Conservation (phyloP, 1,140 invertebrate genomes). For the Coptotermes formosanus region DNA sequence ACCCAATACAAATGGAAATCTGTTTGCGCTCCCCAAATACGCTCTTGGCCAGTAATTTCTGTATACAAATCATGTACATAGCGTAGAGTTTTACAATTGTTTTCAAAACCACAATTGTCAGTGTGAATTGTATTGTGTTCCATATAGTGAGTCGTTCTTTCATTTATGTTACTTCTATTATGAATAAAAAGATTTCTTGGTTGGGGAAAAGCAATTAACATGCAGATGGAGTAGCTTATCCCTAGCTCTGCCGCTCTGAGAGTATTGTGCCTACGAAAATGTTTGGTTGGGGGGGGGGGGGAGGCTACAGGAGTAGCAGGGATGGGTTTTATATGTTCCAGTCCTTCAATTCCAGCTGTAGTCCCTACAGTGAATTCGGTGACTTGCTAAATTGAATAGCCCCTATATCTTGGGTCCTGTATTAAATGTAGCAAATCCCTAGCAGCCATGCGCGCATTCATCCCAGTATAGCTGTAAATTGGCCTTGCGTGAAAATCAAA, state of each 20-base stretch:
- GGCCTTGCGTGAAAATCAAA: background rate
- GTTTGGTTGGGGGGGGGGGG: background rate
- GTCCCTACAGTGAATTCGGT: conserved; percentile 1
- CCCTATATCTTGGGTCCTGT: background rate
- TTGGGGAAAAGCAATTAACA: conserved; percentile 28
- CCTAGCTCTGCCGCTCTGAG: background rate
- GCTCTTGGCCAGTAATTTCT: too few species aligned
- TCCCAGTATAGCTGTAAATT: background rate
- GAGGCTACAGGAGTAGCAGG: background rate
- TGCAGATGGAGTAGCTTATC: conserved; percentile 29
- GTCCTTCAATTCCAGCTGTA: background rate
- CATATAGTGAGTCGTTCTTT: background rate
- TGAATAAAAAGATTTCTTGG: background rate
- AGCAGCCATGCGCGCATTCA: background rate
- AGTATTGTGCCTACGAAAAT: background rate
- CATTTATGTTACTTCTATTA: background rate
- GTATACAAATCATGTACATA: too few species aligned
- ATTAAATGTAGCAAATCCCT: conserved; percentile 34
- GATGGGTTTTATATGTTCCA: background rate
- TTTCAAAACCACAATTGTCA: background rate
- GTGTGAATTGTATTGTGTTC: background rate
- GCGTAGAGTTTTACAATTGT: too few species aligned
- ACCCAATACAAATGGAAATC: too few species aligned
- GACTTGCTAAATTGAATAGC: conserved; percentile 34
- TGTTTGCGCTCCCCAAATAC: too few species aligned